Base-by-base conservation (phyloP, 35 echinoderm and acorn worm genomes). In the Chiridota heheva region DNA sequence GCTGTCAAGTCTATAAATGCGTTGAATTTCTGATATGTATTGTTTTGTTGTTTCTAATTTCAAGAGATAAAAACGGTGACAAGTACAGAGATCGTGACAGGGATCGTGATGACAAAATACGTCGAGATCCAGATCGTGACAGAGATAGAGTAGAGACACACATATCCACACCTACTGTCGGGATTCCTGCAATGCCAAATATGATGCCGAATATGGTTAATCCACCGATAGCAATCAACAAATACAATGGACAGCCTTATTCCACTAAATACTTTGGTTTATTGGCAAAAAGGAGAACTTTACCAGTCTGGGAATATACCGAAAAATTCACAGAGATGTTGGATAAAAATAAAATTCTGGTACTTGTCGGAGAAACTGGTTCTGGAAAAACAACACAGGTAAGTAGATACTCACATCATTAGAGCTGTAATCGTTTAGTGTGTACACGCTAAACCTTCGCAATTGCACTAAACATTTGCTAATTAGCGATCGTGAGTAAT, bases 371-470 rank as follows among this genome's bases (percentile, higher is more conserved):
- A 69, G 95, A 98, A 69, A 98, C 95, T 24, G 95, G 93, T 7
- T 98, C 95, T 53, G 95, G 95, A 12, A 98, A 98, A 88, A 98
- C 95, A 56, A 98, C 95, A 89, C 95, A 98, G 69, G 95, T 91
- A 69, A 91, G 81, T n/a, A n/a, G n/a, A n/a, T n/a, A n/a, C n/a
- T n/a, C n/a, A n/a, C n/a, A n/a, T n/a, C n/a, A n/a, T n/a, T n/a
- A n/a, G n/a, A n/a, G n/a, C n/a, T n/a, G n/a, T n/a, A n/a, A n/a
- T n/a, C n/a, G n/a, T n/a, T n/a, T n/a, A n/a, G n/a, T n/a, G n/a
- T n/a, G n/a, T n/a, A n/a, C n/a, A n/a, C 67, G 27, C 18, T n/a
- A 33, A 26, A 41, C 28, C 7, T 60, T 69, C 64, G 4, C 18
- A 69, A 7, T 20, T 69, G n/a, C 27, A 30, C 0, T 39, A 15